Evolutionary conservation across 1,140 invertebrate species (phyloP).

Genomic region (Cotesia glomerata): DNA sequence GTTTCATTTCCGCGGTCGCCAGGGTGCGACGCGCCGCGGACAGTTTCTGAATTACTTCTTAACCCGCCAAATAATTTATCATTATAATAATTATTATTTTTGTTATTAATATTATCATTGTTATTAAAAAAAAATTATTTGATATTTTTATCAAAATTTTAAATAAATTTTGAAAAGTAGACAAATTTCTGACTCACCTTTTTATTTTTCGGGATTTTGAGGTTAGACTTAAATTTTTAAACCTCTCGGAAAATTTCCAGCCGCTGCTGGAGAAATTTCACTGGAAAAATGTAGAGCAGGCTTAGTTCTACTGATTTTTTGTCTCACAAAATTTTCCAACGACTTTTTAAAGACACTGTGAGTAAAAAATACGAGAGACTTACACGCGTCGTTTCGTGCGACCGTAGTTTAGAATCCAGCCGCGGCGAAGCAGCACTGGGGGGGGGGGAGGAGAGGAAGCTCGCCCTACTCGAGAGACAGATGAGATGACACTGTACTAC

Average conservation of each 20-base stretch:
- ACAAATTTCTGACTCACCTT: background rate
- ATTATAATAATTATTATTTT: background rate
- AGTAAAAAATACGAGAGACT: slow-evolving; percentile 48
- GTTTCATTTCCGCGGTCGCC: slow-evolving; percentile 33
- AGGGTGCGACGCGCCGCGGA: slow-evolving; percentile 47
- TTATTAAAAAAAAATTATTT: no score
- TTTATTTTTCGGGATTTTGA: background rate
- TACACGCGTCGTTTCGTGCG: slow-evolving; percentile 43
- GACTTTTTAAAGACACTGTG: slow-evolving; percentile 27
- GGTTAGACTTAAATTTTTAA: no score
- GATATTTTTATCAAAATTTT: no score
- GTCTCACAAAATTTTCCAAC: background rate
- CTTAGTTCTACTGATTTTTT: background rate
- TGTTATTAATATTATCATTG: no score
- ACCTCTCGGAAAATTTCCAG: no score
- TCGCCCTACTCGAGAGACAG: background rate
- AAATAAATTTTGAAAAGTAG: no score
- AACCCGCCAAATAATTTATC: slow-evolving; percentile 7
- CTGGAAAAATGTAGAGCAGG: no score
- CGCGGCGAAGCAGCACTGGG: slow-evolving; percentile 36
- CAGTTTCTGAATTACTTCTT: background rate
- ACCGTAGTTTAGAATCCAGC: slow-evolving; percentile 49
- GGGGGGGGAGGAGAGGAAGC: slow-evolving; percentile 1
- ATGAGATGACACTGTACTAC: background rate
- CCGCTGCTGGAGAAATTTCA: no score